Evolutionary conservation across 2,113 vertebrate genomes (phyloP).

Genomic region (Sula dactylatra): DNA sequence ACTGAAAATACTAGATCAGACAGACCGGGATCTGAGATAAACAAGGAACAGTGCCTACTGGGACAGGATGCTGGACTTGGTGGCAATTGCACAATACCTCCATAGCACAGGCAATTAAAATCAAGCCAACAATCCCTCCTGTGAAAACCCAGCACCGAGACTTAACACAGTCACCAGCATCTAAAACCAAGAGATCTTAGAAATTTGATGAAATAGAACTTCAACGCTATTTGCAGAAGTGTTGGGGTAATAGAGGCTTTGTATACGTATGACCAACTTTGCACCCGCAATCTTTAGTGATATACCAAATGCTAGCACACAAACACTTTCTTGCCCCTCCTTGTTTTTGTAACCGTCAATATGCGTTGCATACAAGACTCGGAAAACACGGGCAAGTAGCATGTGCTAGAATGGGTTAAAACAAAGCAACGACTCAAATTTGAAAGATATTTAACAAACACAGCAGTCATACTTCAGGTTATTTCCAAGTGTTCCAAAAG

Average conservation of each 20-base stretch:
- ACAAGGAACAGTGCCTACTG: background rate
- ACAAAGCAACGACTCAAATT: background rate
- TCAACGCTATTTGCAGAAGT: background rate
- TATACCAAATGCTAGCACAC: background rate
- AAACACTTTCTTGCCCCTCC: background rate
- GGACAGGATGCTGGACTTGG: background rate
- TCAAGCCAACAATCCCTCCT: background rate
- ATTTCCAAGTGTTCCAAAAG: background rate
- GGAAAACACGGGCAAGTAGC: background rate
- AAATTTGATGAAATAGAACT: background rate
- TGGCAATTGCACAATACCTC: background rate
- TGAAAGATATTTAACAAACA: background rate
- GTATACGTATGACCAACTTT: background rate
- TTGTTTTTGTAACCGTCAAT: background rate
- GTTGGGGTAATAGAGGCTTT: background rate
- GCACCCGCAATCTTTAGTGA: background rate
- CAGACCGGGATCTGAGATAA: background rate
- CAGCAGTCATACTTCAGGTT: background rate
- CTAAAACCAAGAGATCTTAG: background rate
- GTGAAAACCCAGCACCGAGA: background rate
- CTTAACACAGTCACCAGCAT: background rate
- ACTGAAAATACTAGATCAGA: background rate
- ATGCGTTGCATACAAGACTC: background rate
- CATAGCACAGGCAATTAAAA: background rate
- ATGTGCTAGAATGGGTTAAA: background rate